Base-by-base conservation (phyloP, 2,888 invertebrate species). In the Salticus scenicus region DNA sequence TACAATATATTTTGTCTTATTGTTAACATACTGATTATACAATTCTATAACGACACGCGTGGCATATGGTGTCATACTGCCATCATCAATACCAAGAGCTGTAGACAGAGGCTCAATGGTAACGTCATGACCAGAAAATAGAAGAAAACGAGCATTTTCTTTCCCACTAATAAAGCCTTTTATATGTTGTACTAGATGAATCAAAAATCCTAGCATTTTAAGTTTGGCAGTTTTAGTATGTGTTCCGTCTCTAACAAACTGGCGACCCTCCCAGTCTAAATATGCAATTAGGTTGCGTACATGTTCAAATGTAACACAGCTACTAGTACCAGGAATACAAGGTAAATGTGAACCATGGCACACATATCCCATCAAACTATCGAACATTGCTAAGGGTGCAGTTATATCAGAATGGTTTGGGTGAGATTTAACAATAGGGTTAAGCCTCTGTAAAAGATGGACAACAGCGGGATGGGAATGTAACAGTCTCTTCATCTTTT, bases 71-170 rank as follows among this genome's bases (percentile, higher is more conserved):
- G 97, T 94, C 87, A 95, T 92, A 79, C 90, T 91, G 69, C 92
- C 92, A 84, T 93, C 92, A 63, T 92, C 90, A 1, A 96, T 91
- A 0, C 97, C 97, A 70, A 98, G 90, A 0, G 97, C 96, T 1
- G 95, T 93, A 0, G 96, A 94, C 47, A 98, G 91, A 88, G 96
- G 96, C 89, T 96, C 95, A 47, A 98, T 90, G 0, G 98, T 98
- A 90, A 96, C 95, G 91, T 98, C 98, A 89, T 98, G 98, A 0
- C 97, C 98, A 0, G 98, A 97, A 90, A 96, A 97, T 0, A 97
- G 90, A 0, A 96, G 94, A 80, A 96, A 93, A 89, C 94, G 95
- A 27, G 95, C 95, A 83, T 93, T 94, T 28, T 66, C 63, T 57
- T 85, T 79, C 0, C 79, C 76, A 30, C 74, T 83, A 14, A 87